Percentiles rank a stretch among this genome's conserved stretches.
Evolutionary conservation across 2,888 invertebrate genomes (phyloP).

Genomic region (Agrilus cyanescens): DNA sequence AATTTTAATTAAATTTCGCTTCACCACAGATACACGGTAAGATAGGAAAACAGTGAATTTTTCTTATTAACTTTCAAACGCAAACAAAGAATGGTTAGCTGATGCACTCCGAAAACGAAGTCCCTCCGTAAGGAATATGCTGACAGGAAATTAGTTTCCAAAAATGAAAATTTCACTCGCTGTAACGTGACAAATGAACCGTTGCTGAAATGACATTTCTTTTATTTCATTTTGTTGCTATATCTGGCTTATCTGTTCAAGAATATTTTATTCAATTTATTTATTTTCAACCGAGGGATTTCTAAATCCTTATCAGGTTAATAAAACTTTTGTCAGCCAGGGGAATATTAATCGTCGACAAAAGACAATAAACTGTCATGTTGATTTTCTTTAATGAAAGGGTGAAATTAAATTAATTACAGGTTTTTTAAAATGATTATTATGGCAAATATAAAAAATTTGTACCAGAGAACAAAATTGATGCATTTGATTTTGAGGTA

Average conservation of each 20-base stretch:
- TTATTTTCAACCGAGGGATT: too few relatives aligned
- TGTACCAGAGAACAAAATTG: too few relatives aligned
- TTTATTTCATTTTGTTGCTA: constrained; percentile 35
- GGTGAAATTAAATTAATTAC: too few relatives aligned
- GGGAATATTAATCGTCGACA: too few relatives aligned
- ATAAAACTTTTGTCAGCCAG: too few relatives aligned
- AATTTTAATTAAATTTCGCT: constrained; percentile 37
- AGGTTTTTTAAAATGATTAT: too few relatives aligned
- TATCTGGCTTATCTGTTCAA: constrained; percentile 19
- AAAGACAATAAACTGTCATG: too few relatives aligned
- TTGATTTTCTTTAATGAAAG: too few relatives aligned
- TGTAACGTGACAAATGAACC: constrained; percentile 30
- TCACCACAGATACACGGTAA: constrained; percentile 29
- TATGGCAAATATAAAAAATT: too few relatives aligned
- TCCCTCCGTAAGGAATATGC: constrained; percentile 37
- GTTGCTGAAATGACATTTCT: constrained; percentile 33
- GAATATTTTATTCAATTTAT: too few relatives aligned
- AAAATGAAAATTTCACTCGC: constrained; percentile 38
- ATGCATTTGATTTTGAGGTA: too few relatives aligned
- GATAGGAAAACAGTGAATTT: constrained; percentile 34
- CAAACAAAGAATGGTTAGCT: constrained; percentile 36
- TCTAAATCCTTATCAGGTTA: too few relatives aligned
- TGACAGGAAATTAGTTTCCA: constrained; percentile 41
- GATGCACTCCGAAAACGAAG: constrained; percentile 28
- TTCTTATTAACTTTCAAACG: constrained; percentile 32